phyloP scores from a whole-genome alignment of 2,113 vertebrate species.

The Telmatochromis sp. region DNA sequence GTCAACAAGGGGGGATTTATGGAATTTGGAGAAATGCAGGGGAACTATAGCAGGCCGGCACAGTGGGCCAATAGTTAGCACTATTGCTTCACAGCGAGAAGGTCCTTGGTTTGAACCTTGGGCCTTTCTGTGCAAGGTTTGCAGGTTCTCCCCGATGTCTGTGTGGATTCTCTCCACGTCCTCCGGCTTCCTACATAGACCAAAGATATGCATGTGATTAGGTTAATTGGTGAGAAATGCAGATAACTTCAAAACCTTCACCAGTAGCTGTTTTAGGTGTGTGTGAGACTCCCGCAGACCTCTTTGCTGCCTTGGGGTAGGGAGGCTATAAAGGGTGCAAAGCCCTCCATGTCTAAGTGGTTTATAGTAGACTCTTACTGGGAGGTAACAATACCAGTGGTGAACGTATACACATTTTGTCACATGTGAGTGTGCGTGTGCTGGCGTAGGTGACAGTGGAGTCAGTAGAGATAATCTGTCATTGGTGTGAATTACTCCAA shows the following conservation, averaged over 20 bases:
- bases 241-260: background rate
- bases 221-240: background rate
- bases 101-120: background rate
- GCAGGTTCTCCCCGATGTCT: background rate
- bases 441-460: conserved; percentile 9
- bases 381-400: conserved; percentile 26
- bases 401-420: conserved; percentile 22
- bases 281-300: background rate
- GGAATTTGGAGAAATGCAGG: background rate
- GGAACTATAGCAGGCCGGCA: background rate
- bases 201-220: background rate
- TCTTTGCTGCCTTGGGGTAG: conserved; percentile 9
- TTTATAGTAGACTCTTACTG: conserved; percentile 45
- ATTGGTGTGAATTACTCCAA: conserved; percentile 20
- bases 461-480: conserved; percentile 28
- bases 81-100: background rate
- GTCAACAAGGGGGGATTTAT: background rate
- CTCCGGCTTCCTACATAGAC: background rate
- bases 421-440: background rate
- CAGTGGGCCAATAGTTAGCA: background rate
- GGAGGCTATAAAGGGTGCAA: conserved; percentile 28
- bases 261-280: background rate
- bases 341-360: conserved; percentile 47
- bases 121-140: background rate
- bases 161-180: background rate